Percentiles rank a stretch among this genome's conserved stretches.
Conservation (phyloP, 2,888 invertebrate species). For the Dryococelus australis region DNA sequence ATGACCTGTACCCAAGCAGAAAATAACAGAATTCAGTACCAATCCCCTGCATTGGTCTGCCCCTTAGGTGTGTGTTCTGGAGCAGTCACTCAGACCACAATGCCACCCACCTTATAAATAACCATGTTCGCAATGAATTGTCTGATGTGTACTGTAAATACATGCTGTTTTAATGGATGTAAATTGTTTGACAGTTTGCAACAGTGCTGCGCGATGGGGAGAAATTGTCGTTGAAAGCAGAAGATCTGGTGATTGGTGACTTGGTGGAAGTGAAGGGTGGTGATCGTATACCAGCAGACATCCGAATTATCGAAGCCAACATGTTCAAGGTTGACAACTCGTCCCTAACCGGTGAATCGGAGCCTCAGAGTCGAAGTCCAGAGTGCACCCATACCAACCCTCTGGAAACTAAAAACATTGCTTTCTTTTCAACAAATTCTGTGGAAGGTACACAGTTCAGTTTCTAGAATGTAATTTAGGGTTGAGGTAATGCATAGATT, state of each 20-base stretch:
- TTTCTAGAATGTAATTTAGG: not conserved
- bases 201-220: slow-evolving; percentile 94
- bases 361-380: slow-evolving; percentile 88
- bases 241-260: slow-evolving; percentile 96
- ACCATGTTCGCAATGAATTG: too few species aligned
- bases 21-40: too few species aligned
- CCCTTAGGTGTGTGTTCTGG: too few species aligned
- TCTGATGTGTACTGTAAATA: not conserved
- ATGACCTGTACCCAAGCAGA: too few species aligned
- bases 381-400: slow-evolving; percentile 96
- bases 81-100: too few species aligned
- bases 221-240: slow-evolving; percentile 88
- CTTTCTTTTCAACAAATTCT: slow-evolving; percentile 95
- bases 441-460: slow-evolving; percentile 73
- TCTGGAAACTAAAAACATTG: slow-evolving; percentile 91
- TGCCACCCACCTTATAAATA: too few species aligned
- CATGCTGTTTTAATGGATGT: not conserved
- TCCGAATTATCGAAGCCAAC: slow-evolving; percentile 92
- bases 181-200: slow-evolving; percentile 72
- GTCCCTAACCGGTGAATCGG: slow-evolving; percentile 93
- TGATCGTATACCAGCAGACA: slow-evolving; percentile 97
- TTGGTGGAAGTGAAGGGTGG: slow-evolving; percentile 99
- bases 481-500: not conserved
- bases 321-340: slow-evolving; percentile 97
- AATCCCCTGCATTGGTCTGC: too few species aligned